Percentiles rank a stretch among this genome's conserved stretches.
These are phyloP conservation scores for Hoplostethus mediterraneus DNA, from an alignment of 2,797 vertebrate genomes.

Conservation along the genomic window DNA sequence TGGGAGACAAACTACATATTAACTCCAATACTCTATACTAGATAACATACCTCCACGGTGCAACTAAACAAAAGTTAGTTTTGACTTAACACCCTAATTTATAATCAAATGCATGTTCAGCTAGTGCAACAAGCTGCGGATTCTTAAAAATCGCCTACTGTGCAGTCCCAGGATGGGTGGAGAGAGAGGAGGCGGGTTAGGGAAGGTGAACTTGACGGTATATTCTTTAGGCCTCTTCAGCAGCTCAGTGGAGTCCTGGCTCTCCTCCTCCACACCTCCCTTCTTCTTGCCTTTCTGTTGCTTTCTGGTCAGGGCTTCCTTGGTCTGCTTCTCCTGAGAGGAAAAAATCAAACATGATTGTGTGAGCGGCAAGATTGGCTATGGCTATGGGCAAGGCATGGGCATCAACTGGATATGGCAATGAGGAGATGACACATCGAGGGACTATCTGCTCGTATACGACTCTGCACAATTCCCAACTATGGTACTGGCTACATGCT, in stretches of 20 bases:
- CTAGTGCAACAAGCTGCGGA: not conserved
- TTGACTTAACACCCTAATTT: too few species aligned
- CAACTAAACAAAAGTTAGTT: too few species aligned
- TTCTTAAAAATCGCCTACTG: constrained; percentile 76
- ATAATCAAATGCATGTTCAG: not conserved
- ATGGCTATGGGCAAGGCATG: too few species aligned
- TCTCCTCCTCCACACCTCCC: constrained; percentile 88
- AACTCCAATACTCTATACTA: too few species aligned
- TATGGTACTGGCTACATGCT: too few species aligned
- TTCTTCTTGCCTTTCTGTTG: constrained; percentile 93
- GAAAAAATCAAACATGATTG: not conserved
- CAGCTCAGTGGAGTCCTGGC: constrained; percentile 86
- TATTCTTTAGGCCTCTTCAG: constrained; percentile 93
- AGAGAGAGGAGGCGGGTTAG: constrained; percentile 91
- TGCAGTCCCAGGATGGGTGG: constrained; percentile 93
- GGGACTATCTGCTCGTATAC: too few species aligned
- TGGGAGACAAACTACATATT: too few species aligned
- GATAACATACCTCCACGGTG: too few species aligned
- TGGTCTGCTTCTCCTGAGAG: constrained; percentile 92
- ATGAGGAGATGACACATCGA: too few species aligned
- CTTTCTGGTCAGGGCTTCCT: constrained; percentile 91
- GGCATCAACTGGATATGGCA: too few species aligned
- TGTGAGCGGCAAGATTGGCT: not conserved
- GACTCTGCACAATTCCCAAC: too few species aligned
- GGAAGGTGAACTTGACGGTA: constrained; percentile 95